Conservation (phyloP, 1,140 invertebrate species). For the Trigoniulus corallinus region DNA sequence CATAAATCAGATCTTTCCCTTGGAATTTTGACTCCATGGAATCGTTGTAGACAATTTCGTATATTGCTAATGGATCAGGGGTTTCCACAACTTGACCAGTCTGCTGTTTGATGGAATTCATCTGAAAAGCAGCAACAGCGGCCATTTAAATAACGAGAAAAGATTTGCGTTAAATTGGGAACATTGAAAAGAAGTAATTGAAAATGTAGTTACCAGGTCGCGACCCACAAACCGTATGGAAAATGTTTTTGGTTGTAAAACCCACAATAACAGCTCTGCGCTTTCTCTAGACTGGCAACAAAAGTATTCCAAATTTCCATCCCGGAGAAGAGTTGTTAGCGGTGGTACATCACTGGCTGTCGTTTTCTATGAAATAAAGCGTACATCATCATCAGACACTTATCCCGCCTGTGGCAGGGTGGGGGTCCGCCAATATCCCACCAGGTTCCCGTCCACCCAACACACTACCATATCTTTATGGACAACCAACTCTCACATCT, state of each 20-base stretch:
- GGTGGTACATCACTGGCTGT: too few relatives aligned
- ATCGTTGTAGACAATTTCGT: constrained; percentile 21
- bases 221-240: background rate
- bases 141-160: background rate
- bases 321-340: too few relatives aligned
- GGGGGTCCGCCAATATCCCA: too few relatives aligned
- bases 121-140: constrained; percentile 16
- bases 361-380: too few relatives aligned
- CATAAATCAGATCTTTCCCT: constrained; percentile 39
- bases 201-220: constrained; percentile 6
- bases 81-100: constrained; percentile 21
- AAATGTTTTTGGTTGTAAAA: constrained; percentile 10
- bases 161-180: constrained; percentile 1
- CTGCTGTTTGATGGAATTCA: constrained; percentile 23
- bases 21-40: constrained; percentile 17
- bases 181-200: constrained; percentile 1
- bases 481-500: too few relatives aligned
- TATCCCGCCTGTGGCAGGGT: too few relatives aligned
- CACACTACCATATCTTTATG: too few relatives aligned
- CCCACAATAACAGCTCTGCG: constrained; percentile 13
- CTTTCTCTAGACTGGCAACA: constrained; percentile 10
- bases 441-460: too few relatives aligned
- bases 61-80: constrained; percentile 23
- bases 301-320: background rate
- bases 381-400: too few relatives aligned